Evolutionary conservation across 1,140 invertebrate genomes (phyloP).

Genomic region (Venustaconcha ellipsiformis): DNA sequence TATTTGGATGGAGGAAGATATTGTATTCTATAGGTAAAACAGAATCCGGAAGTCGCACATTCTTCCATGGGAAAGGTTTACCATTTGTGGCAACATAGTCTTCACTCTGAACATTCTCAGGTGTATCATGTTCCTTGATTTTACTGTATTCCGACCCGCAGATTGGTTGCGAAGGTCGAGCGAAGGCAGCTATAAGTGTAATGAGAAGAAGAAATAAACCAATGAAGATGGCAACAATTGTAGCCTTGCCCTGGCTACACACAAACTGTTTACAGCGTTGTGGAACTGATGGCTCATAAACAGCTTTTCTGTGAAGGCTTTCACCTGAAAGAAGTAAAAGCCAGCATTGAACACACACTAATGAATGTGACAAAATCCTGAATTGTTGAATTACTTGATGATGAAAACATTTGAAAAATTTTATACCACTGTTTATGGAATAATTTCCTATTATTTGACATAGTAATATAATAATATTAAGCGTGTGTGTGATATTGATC

Average conservation of each 20-base stretch:
- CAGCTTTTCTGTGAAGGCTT: constrained; percentile 73
- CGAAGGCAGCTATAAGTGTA: constrained; percentile 90
- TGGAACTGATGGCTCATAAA: constrained; percentile 78
- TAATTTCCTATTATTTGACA: too few relatives aligned
- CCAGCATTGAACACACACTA: too few relatives aligned
- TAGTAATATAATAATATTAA: too few relatives aligned
- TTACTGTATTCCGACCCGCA: constrained; percentile 45
- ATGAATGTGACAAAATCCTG: too few relatives aligned
- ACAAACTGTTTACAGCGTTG: constrained; percentile 81
- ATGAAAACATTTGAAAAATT: too few relatives aligned
- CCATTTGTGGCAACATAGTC: constrained; percentile 76
- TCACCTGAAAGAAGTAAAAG: constrained; percentile 74
- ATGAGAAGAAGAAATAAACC: constrained; percentile 84
- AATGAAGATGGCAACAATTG: constrained; percentile 82
- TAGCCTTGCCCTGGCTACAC: constrained; percentile 87
- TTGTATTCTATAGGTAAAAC: constrained; percentile 87
- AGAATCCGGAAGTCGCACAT: constrained; percentile 83
- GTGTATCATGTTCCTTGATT: constrained; percentile 41
- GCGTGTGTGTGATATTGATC: too few relatives aligned
- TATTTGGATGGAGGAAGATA: constrained; percentile 92
- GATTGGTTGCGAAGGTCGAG: constrained; percentile 64
- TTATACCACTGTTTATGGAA: too few relatives aligned
- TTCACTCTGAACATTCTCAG: neutral
- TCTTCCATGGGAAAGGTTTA: constrained; percentile 90
- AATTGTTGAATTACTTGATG: too few relatives aligned